Conservation (phyloP, 2,888 invertebrate species). For the Phengaris arion region DNA sequence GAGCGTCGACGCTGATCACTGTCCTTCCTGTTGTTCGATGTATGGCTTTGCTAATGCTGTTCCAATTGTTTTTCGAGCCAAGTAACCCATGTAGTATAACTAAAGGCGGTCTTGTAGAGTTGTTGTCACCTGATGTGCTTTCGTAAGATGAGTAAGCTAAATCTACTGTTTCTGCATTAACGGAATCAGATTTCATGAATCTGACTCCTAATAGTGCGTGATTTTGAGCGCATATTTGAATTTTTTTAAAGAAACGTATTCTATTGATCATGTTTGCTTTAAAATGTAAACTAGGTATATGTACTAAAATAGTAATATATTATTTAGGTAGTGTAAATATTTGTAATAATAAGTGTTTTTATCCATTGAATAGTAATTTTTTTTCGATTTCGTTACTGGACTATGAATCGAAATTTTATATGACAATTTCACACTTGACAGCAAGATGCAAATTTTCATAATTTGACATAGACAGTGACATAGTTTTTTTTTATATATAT, state of each 20-base stretch:
- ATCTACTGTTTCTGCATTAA: slow-evolving; percentile 77
- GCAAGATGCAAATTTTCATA: background rate
- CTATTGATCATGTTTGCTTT: slow-evolving; percentile 34
- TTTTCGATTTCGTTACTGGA: background rate
- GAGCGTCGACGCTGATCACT: slow-evolving; percentile 91
- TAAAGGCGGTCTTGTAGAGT: slow-evolving; percentile 78
- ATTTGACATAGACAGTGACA: background rate
- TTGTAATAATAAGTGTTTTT: background rate
- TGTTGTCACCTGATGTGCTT: slow-evolving; percentile 58
- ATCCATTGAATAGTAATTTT: background rate
- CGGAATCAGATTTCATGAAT: slow-evolving; percentile 49
- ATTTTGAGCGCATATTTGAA: slow-evolving; percentile 40
- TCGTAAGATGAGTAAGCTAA: slow-evolving; percentile 85
- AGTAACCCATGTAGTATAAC: slow-evolving; percentile 94
- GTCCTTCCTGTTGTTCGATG: slow-evolving; percentile 83
- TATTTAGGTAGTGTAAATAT: background rate
- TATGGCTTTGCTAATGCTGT: slow-evolving; percentile 88
- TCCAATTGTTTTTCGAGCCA: slow-evolving; percentile 97
- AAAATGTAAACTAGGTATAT: background rate
- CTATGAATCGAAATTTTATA: background rate
- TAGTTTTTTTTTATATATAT: background rate
- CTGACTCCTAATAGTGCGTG: slow-evolving; percentile 44
- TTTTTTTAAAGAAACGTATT: slow-evolving; percentile 26
- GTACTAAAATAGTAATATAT: background rate
- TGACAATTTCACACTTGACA: background rate